Percentiles rank a stretch among this genome's conserved stretches.
phyloP scores from a whole-genome alignment of 2,888 invertebrate genomes.

The Aquatica leii region DNA sequence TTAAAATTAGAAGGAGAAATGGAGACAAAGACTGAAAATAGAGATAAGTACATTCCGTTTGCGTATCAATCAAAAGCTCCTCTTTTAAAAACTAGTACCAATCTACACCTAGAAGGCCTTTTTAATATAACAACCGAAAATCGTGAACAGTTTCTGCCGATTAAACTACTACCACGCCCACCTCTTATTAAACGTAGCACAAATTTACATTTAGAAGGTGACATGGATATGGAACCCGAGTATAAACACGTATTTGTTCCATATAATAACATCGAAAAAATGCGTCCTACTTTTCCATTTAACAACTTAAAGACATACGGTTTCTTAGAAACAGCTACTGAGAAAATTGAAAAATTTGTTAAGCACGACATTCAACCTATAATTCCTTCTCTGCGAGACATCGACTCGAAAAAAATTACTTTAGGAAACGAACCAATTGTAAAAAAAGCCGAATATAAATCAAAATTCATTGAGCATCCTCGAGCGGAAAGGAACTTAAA shows the following conservation, averaged over 20 bases:
- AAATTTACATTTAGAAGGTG: constrained; percentile 63
- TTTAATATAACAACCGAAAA: constrained; percentile 58
- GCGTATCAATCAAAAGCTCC: constrained; percentile 59
- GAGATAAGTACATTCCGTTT: constrained; percentile 62
- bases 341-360: constrained; percentile 59
- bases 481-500: constrained; percentile 32
- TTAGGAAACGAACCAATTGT: constrained; percentile 39
- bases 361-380: constrained; percentile 51
- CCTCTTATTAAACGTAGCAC: constrained; percentile 57
- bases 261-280: constrained; percentile 41
- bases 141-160: constrained; percentile 58
- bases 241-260: constrained; percentile 57
- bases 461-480: constrained; percentile 49
- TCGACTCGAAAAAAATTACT: constrained; percentile 13
- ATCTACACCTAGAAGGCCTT: constrained; percentile 63
- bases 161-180: constrained; percentile 59
- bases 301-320: constrained; percentile 60
- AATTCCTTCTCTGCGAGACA: constrained; percentile 53
- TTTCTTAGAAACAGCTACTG: constrained; percentile 57
- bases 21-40: constrained; percentile 62
- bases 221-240: constrained; percentile 60
- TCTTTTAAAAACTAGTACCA: constrained; percentile 58
- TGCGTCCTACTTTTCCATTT: constrained; percentile 48
- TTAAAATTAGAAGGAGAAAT: constrained; percentile 57
- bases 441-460: constrained; percentile 52